Base-by-base conservation (phyloP, 2,888 invertebrate species). In the Meteorus cinctellus region DNA sequence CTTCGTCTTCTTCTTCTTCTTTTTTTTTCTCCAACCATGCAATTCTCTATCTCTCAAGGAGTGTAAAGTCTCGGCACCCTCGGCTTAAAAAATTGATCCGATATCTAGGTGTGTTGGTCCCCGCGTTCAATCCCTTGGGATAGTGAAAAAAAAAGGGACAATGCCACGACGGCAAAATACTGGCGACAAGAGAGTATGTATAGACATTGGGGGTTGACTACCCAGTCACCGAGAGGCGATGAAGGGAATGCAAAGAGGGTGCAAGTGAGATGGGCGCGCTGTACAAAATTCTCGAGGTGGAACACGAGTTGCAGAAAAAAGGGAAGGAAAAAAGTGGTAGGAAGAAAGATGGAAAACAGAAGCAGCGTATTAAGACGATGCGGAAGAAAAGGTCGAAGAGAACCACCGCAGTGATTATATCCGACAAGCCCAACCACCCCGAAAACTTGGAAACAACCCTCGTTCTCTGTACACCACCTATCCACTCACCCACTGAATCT, bases 31-130 rank as follows among this genome's bases (percentile, higher is more conserved):
- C 77, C 70, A 74, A 34, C 69, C 73, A 69, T 60, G 31, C 74
- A 29, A 63, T 29, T 65, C 31, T 68, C 66, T 67, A 75, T 80
- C 83, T 80, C 82, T 86, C 85, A 84, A 87, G 86, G 84, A 88
- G 88, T 87, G 88, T 86, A 88, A 88, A 88, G 88, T 88, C 87
- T 88, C 87, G 71, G 79, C 88, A 87, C 88, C 88, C 88, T 88
- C 87, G 86, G 88, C 88, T 89, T 89, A 89, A 89, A 89, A 89
- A 89, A 89, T 89, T 89, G 89, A 89, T 89, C 89, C 89, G 89
- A 89, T 89, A 89, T 89, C 88, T 87, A 87, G 86, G 84, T 84
- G 87, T 86, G 87, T 87, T 87, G 86, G 87, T 83, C 86, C 76
- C 84, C 55, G 55, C 55, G 55, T 55, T 83, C 86, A 85, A 86